Evolutionary conservation across 2,888 invertebrate genomes (phyloP), one percentile per base, ranked within the genome.

Genomic region (Ephialtes manifestator): DNA sequence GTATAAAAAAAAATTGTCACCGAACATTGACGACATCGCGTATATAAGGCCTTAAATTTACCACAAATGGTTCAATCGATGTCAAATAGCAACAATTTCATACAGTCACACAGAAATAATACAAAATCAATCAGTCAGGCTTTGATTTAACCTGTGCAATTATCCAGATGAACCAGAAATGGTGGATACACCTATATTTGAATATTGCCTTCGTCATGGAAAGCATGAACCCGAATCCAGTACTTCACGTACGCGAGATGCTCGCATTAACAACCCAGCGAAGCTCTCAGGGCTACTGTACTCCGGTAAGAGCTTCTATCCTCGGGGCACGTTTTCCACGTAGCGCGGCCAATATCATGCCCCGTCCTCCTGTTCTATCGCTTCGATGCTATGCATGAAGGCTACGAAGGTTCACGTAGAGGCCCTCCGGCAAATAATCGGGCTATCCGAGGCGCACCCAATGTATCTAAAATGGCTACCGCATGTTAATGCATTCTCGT

Each of bases 341-440:
- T 89, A 89, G 91, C 90, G 89, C 88, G 89, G 92, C 89, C 92
- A 92, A 92, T 92, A 92, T 92, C 89, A 88, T 78, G 82, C 65
- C 65, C 65, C 77, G 28, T 43, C 65, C 51, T 48, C 48, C 31
- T 8, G 46, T 35, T 70, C 70, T 31, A 39, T n/a, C 70, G 72
- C 60, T 39, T 39, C 35, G 35, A 35, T 20, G 39, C 67, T 39
- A 31, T 43, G 58, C 60, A 48, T 20, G 53, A 39, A 65, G 35
- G 48, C 58, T 48, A 24, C 51, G 72, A 68, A 82, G 82, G 83
- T 86, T 80, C 86, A 67, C 28, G 85, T 51, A 55, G 65, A 65
- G 46, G 87, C 88, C 87, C 87, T 81, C 86, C 84, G 88, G 89
- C 92, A 91, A 92, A 92, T 92, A 92, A 92, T 92, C 91, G 90